phyloP scores from a whole-genome alignment of 2,797 vertebrate species.

The Gallirallus australis region DNA sequence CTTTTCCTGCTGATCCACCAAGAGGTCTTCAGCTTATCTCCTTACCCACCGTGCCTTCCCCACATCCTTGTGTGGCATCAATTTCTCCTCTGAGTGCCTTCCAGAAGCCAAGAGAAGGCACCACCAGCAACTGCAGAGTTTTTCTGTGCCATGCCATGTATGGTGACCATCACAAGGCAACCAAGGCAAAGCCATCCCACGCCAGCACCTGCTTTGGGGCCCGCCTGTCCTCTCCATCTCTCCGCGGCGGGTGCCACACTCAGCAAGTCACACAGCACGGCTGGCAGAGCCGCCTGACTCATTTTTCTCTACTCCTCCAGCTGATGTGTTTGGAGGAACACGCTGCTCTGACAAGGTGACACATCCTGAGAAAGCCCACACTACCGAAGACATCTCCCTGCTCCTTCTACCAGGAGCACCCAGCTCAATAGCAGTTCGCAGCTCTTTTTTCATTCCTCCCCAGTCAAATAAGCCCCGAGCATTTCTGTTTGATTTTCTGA shows the following conservation, averaged over 20 bases:
- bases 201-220: not conserved
- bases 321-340: slow-evolving; percentile 71
- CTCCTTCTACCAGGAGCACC: slow-evolving; percentile 48
- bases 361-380: slow-evolving; percentile 71
- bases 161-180: not conserved
- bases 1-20: not conserved
- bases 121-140: not conserved
- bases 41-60: not conserved
- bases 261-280: not conserved
- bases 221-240: not conserved
- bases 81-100: not conserved
- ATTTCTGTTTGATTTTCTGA: slow-evolving; percentile 42
- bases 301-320: slow-evolving; percentile 65
- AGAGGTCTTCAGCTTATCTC: not conserved
- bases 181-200: not conserved
- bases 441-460: slow-evolving; percentile 49
- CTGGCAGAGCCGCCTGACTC: slow-evolving; percentile 60
- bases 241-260: accelerated
- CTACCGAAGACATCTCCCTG: slow-evolving; percentile 28
- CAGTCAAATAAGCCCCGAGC: slow-evolving; percentile 37
- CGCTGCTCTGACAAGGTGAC: slow-evolving; percentile 71
- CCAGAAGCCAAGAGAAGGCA: not conserved
- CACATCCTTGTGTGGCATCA: accelerated
- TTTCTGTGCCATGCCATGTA: accelerated
- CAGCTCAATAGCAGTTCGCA: not conserved